A percentile compares a stretch with the other conserved stretches of the same genome.
phyloP scores from a whole-genome alignment of 2,797 vertebrate genomes.

The Gorsachius magnificus region DNA sequence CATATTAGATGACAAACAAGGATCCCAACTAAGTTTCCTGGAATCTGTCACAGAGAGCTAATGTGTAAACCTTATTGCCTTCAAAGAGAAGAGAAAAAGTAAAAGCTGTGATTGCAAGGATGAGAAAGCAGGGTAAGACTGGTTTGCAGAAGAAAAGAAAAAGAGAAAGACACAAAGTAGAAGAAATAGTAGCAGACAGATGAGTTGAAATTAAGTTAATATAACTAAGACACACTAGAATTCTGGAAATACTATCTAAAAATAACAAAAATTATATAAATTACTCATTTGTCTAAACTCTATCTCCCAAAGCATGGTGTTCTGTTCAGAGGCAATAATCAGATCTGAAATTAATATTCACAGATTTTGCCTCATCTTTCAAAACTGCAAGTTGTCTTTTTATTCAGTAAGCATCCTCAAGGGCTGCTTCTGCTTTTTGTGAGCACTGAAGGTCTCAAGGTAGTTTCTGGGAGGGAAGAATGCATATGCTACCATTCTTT shows the following conservation, averaged over 20 bases:
- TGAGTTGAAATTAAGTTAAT: neutral
- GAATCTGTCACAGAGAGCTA: rapidly evolving
- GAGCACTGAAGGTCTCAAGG: neutral
- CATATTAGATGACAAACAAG: neutral
- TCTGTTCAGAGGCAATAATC: neutral
- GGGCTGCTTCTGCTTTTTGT: neutral
- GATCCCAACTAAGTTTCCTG: neutral
- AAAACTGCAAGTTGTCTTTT: neutral
- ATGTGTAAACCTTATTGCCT: neutral
- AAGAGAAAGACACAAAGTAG: neutral
- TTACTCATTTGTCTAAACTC: neutral
- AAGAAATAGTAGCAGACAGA: neutral
- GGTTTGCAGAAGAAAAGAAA: neutral
- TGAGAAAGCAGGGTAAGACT: neutral
- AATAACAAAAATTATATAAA: neutral
- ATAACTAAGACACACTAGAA: neutral
- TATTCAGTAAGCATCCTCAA: neutral
- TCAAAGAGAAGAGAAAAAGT: neutral
- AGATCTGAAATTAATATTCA: neutral
- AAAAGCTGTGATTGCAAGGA: neutral
- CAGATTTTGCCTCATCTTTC: neutral
- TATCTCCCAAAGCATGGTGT: rapidly evolving
- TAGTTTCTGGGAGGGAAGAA: neutral
- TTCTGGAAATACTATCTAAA: neutral
- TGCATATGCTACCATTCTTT: rapidly evolving